Evolutionary conservation across 2,113 vertebrate genomes (phyloP).

Genomic region (Oryzias curvinotus): DNA sequence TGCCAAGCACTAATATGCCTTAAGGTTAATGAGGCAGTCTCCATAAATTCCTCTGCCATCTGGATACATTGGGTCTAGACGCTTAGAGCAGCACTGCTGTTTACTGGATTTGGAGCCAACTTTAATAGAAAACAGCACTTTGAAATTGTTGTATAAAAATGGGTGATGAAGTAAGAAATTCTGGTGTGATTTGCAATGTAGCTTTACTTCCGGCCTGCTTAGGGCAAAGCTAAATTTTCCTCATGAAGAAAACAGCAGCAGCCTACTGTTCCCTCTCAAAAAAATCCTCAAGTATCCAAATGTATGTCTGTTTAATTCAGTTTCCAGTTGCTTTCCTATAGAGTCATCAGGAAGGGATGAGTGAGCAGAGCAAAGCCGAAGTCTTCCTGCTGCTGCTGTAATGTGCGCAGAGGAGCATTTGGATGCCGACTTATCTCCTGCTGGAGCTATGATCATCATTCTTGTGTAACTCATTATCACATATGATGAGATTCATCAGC

Average conservation of each 20-base stretch:
- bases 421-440: slow-evolving; percentile 49
- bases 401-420: slow-evolving; percentile 20
- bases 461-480: slow-evolving; percentile 46
- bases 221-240: slow-evolving; percentile 46
- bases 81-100: slow-evolving; percentile 55
- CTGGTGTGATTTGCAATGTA: slow-evolving; percentile 38
- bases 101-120: slow-evolving; percentile 35
- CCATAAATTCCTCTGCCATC: slow-evolving; percentile 77
- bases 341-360: slow-evolving; percentile 26
- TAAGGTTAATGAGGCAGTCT: slow-evolving; percentile 79
- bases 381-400: slow-evolving; percentile 30
- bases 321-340: slow-evolving; percentile 39
- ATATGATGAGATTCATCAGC: slow-evolving; percentile 53
- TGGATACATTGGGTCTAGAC: slow-evolving; percentile 65
- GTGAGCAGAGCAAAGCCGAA: slow-evolving; percentile 28
- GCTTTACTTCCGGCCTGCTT: slow-evolving; percentile 34
- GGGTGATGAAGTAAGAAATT: neutral
- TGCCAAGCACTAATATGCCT: slow-evolving; percentile 71
- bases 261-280: slow-evolving; percentile 13
- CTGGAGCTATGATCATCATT: slow-evolving; percentile 57
- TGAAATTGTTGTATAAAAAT: slow-evolving; percentile 2
- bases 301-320: slow-evolving; percentile 51
- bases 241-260: slow-evolving; percentile 38
- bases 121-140: slow-evolving; percentile 32
- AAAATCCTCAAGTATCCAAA: slow-evolving; percentile 19